Evolutionary conservation across 2,797 vertebrate species (phyloP).

Genomic region (Hippocampus kuda): DNA sequence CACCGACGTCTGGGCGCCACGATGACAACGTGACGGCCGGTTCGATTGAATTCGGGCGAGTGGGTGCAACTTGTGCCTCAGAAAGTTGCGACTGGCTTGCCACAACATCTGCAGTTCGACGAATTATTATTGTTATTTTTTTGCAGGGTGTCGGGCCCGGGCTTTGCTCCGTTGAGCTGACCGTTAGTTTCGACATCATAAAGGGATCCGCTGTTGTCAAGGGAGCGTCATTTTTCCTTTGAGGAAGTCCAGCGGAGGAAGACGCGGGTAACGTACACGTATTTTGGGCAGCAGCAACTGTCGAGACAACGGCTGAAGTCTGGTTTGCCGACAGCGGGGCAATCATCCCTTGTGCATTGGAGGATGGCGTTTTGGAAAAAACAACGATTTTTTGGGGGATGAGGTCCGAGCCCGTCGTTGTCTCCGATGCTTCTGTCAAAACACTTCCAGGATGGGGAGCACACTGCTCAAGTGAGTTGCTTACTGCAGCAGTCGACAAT

Average conservation of each 20-base stretch:
- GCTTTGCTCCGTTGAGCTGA: neutral
- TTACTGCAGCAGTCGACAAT: neutral
- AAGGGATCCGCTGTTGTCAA: neutral
- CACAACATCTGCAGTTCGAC: conserved; percentile 14
- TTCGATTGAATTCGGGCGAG: neutral
- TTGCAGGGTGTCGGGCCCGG: neutral
- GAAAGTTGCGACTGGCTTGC: conserved; percentile 3
- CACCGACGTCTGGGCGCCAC: conserved; percentile 4
- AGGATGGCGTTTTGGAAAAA: conserved; percentile 9
- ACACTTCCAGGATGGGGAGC: neutral
- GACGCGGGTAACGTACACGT: neutral
- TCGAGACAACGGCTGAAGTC: conserved; percentile 9
- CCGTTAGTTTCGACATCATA: neutral
- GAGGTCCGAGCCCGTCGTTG: neutral
- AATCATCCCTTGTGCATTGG: neutral
- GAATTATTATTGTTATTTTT: conserved; percentile 29
- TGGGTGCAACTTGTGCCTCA: neutral
- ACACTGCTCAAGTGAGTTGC: neutral
- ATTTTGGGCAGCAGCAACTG: conserved; percentile 10
- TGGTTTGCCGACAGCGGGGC: conserved; percentile 1
- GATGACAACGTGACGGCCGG: neutral
- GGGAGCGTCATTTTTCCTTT: neutral
- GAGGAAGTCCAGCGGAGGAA: neutral
- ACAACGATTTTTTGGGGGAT: conserved; percentile 25
- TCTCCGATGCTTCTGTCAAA: neutral